Conservation (phyloP, 1,140 invertebrate species). For the Nasonia vitripennis region DNA sequence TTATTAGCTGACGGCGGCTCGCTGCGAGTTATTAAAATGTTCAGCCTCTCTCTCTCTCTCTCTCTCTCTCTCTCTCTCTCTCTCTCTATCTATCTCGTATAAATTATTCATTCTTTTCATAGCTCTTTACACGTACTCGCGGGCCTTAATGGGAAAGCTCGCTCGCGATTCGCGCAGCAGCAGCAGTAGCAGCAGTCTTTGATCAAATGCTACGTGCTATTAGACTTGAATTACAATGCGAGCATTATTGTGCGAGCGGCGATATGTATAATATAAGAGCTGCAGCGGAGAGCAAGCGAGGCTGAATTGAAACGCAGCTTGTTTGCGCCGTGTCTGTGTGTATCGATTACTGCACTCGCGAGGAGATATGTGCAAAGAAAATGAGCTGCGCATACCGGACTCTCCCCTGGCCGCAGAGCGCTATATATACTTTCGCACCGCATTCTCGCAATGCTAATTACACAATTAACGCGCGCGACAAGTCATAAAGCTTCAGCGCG, state of each 20-base stretch:
- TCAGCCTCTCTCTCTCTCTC: background rate
- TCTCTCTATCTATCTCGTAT: background rate
- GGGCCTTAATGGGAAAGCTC: conserved; percentile 39
- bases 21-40: conserved; percentile 41
- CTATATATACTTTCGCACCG: conserved; percentile 2
- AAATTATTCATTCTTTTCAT: conserved; percentile 50
- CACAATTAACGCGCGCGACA: conserved; percentile 46
- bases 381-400: conserved; percentile 22
- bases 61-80: background rate
- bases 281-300: background rate
- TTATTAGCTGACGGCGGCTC: background rate
- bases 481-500: conserved; percentile 32
- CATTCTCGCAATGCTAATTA: conserved; percentile 42
- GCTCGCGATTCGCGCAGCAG: background rate
- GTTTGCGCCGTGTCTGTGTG: conserved; percentile 11
- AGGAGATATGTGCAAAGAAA: background rate
- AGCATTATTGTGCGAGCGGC: conserved; percentile 35
- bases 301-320: conserved; percentile 42
- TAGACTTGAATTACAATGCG: conserved; percentile 52
- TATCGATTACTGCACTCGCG: conserved; percentile 31
- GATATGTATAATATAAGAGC: background rate
- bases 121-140: background rate
- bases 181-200: conserved; percentile 11
- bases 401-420: background rate
- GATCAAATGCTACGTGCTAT: conserved; percentile 51